Percentiles rank a stretch among this genome's conserved stretches.
These are phyloP conservation scores for Chrysopa pallens DNA, from an alignment of 1,140 invertebrate genomes.

Conservation along the genomic window DNA sequence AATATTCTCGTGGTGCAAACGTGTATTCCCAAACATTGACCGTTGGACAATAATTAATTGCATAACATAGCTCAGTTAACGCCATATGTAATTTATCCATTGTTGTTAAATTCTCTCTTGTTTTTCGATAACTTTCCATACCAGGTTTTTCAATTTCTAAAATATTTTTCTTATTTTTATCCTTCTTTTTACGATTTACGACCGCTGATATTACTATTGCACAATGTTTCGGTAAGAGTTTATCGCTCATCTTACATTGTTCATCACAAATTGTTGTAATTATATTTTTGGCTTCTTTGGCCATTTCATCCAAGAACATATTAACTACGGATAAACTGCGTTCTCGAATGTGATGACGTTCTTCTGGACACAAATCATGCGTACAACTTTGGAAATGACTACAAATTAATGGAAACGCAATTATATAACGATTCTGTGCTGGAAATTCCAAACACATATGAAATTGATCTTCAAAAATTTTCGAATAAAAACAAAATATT, in stretches of 20 bases:
- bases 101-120: constrained; percentile 87
- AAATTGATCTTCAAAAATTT: constrained; percentile 95
- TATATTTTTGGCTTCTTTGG: constrained; percentile 96
- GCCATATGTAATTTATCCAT: constrained; percentile 99
- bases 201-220: constrained; percentile 73
- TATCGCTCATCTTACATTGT: constrained; percentile 85
- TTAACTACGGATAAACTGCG: constrained; percentile 92
- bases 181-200: constrained; percentile 81
- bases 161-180: constrained; percentile 72
- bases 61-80: constrained; percentile 89
- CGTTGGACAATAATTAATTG: constrained; percentile 91
- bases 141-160: constrained; percentile 79
- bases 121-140: constrained; percentile 86
- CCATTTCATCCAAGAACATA: constrained; percentile 96
- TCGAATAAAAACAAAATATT: constrained; percentile 93
- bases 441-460: constrained; percentile 98
- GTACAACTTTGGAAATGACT: constrained; percentile 96
- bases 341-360: constrained; percentile 90
- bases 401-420: constrained; percentile 94
- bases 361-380: constrained; percentile 96
- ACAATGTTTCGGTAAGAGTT: constrained; percentile 87
- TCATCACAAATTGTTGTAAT: constrained; percentile 97
- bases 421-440: constrained; percentile 92
- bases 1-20: constrained; percentile 93
- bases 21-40: constrained; percentile 98